phyloP scores from a whole-genome alignment of 2,113 vertebrate genomes.

The Alaudala cheleensis region DNA sequence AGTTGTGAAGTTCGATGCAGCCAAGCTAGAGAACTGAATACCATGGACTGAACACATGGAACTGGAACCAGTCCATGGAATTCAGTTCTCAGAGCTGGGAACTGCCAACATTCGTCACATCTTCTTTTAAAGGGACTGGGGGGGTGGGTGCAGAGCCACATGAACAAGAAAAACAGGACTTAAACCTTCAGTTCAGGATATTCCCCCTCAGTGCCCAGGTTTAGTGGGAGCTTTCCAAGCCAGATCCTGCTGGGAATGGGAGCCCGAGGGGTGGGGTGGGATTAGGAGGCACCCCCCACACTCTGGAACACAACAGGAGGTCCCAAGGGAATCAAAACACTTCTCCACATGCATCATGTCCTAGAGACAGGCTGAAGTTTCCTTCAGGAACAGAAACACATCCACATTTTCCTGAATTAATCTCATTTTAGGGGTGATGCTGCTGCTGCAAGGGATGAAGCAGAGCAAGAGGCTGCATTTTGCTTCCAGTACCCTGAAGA shows the following conservation, averaged over 20 bases:
- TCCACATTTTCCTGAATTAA: background rate
- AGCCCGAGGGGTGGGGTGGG: background rate
- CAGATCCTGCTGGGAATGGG: background rate
- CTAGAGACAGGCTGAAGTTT: background rate
- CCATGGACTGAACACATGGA: slow-evolving; percentile 69
- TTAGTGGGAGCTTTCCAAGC: background rate
- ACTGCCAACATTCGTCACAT: slow-evolving; percentile 65
- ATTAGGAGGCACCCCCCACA: background rate
- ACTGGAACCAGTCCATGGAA: slow-evolving; percentile 77
- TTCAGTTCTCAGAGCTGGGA: slow-evolving; percentile 80
- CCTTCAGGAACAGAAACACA: background rate
- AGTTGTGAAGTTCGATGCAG: slow-evolving; percentile 64
- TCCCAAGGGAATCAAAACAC: background rate
- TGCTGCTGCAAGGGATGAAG: background rate
- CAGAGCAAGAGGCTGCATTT: background rate
- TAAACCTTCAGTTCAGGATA: background rate
- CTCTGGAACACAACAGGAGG: background rate
- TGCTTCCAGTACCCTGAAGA: background rate
- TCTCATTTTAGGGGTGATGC: background rate
- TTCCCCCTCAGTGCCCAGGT: background rate
- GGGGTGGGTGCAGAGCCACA: background rate
- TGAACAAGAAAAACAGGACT: background rate
- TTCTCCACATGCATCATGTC: background rate
- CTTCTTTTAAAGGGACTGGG: slow-evolving; percentile 34
- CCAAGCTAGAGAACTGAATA: slow-evolving; percentile 76